phyloP scores from a whole-genome alignment of 2,113 vertebrate genomes.

The Bubo scandiacus region DNA sequence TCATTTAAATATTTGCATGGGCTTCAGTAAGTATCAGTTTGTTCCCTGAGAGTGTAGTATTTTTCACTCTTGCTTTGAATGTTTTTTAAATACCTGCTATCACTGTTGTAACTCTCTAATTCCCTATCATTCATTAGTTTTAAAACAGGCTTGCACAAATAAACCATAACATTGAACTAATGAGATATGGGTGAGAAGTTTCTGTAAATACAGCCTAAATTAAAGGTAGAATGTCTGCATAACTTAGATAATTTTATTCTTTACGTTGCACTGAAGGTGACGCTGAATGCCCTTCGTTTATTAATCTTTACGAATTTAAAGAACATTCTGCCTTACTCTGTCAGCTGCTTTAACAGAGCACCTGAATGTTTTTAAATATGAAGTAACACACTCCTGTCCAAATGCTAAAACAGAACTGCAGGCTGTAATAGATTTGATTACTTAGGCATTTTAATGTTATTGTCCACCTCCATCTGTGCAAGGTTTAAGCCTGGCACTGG shows the following conservation, averaged over 20 bases:
- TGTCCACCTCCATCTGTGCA: conserved; percentile 8
- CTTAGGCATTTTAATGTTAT: conserved; percentile 11
- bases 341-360: background rate
- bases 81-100: conserved; percentile 22
- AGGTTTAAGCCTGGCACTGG: conserved; percentile 15
- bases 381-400: background rate
- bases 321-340: background rate
- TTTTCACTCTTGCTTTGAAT: background rate
- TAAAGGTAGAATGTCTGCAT: conserved; percentile 38
- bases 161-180: conserved; percentile 28
- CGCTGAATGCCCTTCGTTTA: background rate
- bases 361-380: background rate
- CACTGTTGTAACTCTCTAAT: conserved; percentile 6
- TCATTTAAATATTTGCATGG: background rate
- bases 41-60: background rate
- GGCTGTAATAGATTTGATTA: background rate
- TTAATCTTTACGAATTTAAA: conserved; percentile 27
- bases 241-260: conserved; percentile 25
- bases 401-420: background rate
- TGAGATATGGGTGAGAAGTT: conserved; percentile 40
- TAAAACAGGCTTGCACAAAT: conserved; percentile 49
- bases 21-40: background rate
- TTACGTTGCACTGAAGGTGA: conserved; percentile 33
- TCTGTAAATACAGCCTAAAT: conserved; percentile 49
- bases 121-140: conserved; percentile 25